These are phyloP conservation scores for Athrips mouffetella DNA, from an alignment of 2,888 invertebrate genomes.

Conservation along the genomic window DNA sequence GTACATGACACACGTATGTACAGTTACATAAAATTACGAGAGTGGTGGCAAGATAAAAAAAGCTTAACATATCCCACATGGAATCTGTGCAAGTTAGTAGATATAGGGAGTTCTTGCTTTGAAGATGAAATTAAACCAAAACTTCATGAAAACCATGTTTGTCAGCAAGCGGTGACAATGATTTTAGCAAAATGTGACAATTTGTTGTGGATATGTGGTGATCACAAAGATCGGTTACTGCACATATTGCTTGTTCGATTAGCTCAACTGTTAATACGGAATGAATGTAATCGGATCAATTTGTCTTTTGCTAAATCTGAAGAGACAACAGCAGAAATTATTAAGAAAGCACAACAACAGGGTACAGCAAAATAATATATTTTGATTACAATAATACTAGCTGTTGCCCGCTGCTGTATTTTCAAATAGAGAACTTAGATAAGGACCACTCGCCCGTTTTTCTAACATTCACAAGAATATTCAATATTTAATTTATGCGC, in stretches of 20 bases:
- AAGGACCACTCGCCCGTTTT: too few species aligned
- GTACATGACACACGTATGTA: slow-evolving; percentile 10
- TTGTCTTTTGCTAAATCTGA: slow-evolving; percentile 12
- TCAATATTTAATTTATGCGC: too few species aligned
- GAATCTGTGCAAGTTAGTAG: slow-evolving; percentile 13
- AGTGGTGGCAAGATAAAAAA: slow-evolving; percentile 16
- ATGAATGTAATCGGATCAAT: slow-evolving; percentile 12
- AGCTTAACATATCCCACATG: slow-evolving; percentile 15
- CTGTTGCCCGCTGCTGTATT: too few species aligned
- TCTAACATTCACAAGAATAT: too few species aligned
- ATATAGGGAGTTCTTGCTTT: slow-evolving; percentile 14
- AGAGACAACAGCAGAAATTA: slow-evolving; percentile 12
- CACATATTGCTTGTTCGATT: slow-evolving; percentile 8
- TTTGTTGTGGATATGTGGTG: slow-evolving; percentile 16
- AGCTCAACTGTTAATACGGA: slow-evolving; percentile 13
- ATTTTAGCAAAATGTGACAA: slow-evolving; percentile 18
- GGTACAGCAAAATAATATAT: slow-evolving; percentile 7
- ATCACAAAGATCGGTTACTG: slow-evolving; percentile 16
- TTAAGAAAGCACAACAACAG: slow-evolving; percentile 10
- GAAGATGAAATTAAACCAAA: slow-evolving; percentile 16
- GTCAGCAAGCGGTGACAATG: slow-evolving; percentile 16
- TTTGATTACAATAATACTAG: not conserved
- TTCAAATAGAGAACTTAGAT: too few species aligned
- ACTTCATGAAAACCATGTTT: slow-evolving; percentile 17
- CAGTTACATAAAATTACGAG: slow-evolving; percentile 19